A percentile compares a stretch with the other conserved stretches of the same genome.
Conservation (phyloP, 1,140 invertebrate genomes). For the Anthonomus grandis region DNA sequence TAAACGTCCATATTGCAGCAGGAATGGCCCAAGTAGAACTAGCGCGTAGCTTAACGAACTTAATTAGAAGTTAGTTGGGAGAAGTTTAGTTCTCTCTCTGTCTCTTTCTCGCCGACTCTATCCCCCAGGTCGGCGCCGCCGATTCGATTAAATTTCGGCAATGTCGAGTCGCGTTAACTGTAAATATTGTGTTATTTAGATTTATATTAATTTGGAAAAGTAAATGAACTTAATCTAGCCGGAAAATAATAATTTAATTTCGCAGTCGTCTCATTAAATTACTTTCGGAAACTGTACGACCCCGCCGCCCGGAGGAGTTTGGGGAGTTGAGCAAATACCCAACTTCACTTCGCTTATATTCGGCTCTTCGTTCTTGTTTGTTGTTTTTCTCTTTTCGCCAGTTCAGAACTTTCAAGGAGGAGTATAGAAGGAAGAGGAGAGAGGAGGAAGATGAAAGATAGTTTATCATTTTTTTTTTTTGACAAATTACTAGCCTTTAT, state of each 20-base stretch:
- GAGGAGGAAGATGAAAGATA: too few species aligned
- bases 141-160: conserved; percentile 29
- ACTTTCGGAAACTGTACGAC: conserved; percentile 13
- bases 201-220: conserved; percentile 30
- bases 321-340: conserved; percentile 15
- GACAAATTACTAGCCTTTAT: too few species aligned
- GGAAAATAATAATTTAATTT: conserved; percentile 30
- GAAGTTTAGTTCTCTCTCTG: conserved; percentile 18
- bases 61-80: conserved; percentile 22
- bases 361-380: neutral
- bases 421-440: too few species aligned
- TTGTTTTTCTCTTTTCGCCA: neutral
- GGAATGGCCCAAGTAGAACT: neutral
- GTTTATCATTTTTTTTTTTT: too few species aligned
- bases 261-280: conserved; percentile 27
- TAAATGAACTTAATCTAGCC: conserved; percentile 29
- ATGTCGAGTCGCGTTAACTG: conserved; percentile 26
- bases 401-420: too few species aligned
- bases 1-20: neutral
- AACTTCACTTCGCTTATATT: neutral
- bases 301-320: neutral
- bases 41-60: conserved; percentile 20
- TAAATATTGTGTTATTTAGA: conserved; percentile 28
- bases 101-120: too few species aligned
- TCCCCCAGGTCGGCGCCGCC: conserved; percentile 4